Evolutionary conservation across 2,797 vertebrate species (phyloP).

Genomic region (Phoeniculus purpureus): DNA sequence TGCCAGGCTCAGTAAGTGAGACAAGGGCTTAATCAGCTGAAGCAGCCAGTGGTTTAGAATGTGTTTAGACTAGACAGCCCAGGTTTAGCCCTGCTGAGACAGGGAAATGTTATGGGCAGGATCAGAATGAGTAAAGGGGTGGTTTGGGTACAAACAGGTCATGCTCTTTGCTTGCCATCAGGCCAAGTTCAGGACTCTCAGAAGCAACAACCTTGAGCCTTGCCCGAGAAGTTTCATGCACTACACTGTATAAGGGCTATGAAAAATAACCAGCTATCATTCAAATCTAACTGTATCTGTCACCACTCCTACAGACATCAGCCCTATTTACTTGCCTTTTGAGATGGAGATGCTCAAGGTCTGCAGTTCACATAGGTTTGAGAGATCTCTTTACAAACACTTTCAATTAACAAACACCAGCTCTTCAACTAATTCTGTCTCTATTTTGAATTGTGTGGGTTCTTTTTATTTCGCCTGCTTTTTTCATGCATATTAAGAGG

Average conservation of each 20-base stretch:
- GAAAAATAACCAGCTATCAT: not conserved
- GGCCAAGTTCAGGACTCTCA: not conserved
- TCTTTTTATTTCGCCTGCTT: not conserved
- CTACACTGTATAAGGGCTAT: not conserved
- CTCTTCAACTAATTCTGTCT: not conserved
- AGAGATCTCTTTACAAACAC: not conserved
- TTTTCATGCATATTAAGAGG: not conserved
- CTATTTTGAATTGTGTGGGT: not conserved
- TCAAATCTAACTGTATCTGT: not conserved
- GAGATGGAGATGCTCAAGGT: not conserved
- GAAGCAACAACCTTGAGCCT: not conserved
- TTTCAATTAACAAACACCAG: slow-evolving; percentile 25
- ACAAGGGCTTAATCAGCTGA: not conserved
- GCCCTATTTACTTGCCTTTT: not conserved
- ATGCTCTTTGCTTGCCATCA: not conserved
- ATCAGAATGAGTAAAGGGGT: not conserved
- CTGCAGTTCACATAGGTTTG: not conserved
- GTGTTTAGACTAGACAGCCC: not conserved
- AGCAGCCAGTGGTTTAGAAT: slow-evolving; percentile 2
- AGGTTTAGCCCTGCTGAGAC: slow-evolving; percentile 35
- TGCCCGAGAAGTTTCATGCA: not conserved
- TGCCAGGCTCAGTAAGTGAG: not conserved
- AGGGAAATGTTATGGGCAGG: not conserved
- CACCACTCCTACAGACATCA: not conserved
- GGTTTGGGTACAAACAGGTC: not conserved